Base-by-base conservation (phyloP, 2,113 vertebrate species). In the Eupsittula cactorum region DNA sequence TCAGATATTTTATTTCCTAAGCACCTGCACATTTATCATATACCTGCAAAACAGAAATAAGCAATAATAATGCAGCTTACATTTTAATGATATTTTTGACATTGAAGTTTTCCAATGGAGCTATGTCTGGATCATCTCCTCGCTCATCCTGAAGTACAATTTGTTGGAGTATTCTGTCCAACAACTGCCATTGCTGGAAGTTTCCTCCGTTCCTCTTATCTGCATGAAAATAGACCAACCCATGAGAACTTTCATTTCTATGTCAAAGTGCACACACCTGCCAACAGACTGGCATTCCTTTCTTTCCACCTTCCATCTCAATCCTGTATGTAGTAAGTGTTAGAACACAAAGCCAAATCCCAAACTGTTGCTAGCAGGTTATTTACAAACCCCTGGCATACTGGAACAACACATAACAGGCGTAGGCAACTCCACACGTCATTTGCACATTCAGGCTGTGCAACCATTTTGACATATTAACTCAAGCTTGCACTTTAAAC, bases 11-110 rank as follows among this genome's bases (percentile, higher is more conserved):
- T 49, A 65, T 79, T 86, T 63, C 64, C 20, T 64, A 90, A 77
- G 14, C n/a, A 82, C 13, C 19, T 63, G 31, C 33, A 63, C 71
- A 37, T 3, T 67, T 67, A 52, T 78, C 20, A 57, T 62, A 60
- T 65, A 65, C 16, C 6, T 87, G 47, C 28, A 35, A 74, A 70
- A 93, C 12, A 80, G 33, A 91, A 74, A 82, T 19, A 53, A 86
- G 70, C 16, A 90, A 50, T 20, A 79, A 84, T 68, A 78, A 59
- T 12, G 10, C 31, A 97, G 82, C 99, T 99, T 98, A 99, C 99
- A 99, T 99, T 97, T 99, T 99, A 96, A 99, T 98, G 19, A 99
- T 99, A 96, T 99, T 99, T 97, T 98, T 99, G 81, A 99, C 99
- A 29, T 98, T 99, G 98, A 99, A 99, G 97, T 99, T 99, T 93